These are phyloP conservation scores for Hirudinaria manillensis DNA, from an alignment of 2,888 invertebrate species.

Conservation along the genomic window DNA sequence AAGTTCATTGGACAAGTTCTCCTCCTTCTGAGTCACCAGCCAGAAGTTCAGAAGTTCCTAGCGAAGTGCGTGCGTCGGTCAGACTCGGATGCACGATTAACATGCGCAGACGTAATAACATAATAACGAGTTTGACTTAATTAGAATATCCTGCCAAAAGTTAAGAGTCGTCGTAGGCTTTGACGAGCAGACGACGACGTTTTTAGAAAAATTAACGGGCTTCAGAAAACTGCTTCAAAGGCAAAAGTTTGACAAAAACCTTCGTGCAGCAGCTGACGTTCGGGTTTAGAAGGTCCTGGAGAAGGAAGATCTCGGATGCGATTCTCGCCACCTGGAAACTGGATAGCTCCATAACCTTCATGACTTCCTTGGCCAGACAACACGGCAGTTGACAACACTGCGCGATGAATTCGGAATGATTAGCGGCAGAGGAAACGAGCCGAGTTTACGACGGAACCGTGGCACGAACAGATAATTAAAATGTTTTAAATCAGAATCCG, in stretches of 20 bases:
- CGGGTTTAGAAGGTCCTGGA: conserved; percentile 30
- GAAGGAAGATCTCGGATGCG: conserved; percentile 30
- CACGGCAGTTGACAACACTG: conserved; percentile 31
- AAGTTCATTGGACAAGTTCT: conserved; percentile 15
- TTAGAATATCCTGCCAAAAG: too few relatives aligned
- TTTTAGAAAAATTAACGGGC: too few relatives aligned
- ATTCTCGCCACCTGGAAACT: conserved; percentile 22
- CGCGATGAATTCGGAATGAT: background rate
- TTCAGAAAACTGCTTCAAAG: too few relatives aligned
- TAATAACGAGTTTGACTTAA: background rate
- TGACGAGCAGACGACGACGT: too few relatives aligned
- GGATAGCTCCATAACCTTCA: conserved; percentile 23
- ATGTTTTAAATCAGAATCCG: too few relatives aligned
- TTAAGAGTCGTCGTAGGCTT: too few relatives aligned
- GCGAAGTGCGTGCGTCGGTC: background rate
- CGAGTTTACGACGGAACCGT: too few relatives aligned
- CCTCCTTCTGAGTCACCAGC: conserved; percentile 28
- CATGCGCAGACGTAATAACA: background rate
- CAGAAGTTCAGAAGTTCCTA: conserved; percentile 30
- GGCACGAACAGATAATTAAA: too few relatives aligned
- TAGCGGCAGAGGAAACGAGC: background rate
- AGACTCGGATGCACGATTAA: background rate
- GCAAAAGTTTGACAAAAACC: conserved; percentile 3
- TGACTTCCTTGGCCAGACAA: conserved; percentile 31
- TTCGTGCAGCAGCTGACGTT: conserved; percentile 26